Evolutionary conservation across 2,888 invertebrate genomes (phyloP), one percentile per base, ranked within the genome.

Genomic region (Abrostola tripartita): DNA sequence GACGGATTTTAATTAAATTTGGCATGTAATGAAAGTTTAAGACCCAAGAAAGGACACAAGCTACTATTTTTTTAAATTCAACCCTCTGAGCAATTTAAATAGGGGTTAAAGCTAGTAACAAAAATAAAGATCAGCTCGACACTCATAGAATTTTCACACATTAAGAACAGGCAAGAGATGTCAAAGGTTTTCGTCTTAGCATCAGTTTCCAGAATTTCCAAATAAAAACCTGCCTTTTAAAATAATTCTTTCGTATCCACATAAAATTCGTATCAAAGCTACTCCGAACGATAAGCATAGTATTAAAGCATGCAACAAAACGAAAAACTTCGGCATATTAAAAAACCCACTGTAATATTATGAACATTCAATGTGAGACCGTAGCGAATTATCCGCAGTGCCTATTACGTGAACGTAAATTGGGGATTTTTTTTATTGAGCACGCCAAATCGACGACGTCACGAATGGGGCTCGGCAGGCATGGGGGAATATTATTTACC

Each of bases 391-490:
- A 88, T 88, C 87, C 89, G 89, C 89, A 88, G 81, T 85, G 86
- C 82, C 85, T 85, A 86, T 90, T 90, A 90, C 85, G 85, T 75
- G 85, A 86, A 87, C 88, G 84, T 90, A 90, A 90, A 90, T 89
- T 86, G 84, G 80, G 74, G 78, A 74, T 88, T 90, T 88, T 86
- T 88, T 90, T 89, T 87, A 90, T 88, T 85, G 85, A 82, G 82
- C 89, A 87, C 87, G 88, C 85, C 83, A 91, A 89, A 88, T 88
- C 86, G 88, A 78, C 83, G 53, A 83, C 85, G 88, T 86, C 92
- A 92, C 92, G 92, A 84, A 90, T 83, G 71, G 84, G 82, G 76
- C 44, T 70, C 6, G 71, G 70, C 75, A 69, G 62, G 59, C 70
- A 61, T 14, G 54, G 76, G 85, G 83, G 78, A 54, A 57, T 71